Conservation (phyloP, 2,113 vertebrate genomes). For the Periophthalmus modestus region DNA sequence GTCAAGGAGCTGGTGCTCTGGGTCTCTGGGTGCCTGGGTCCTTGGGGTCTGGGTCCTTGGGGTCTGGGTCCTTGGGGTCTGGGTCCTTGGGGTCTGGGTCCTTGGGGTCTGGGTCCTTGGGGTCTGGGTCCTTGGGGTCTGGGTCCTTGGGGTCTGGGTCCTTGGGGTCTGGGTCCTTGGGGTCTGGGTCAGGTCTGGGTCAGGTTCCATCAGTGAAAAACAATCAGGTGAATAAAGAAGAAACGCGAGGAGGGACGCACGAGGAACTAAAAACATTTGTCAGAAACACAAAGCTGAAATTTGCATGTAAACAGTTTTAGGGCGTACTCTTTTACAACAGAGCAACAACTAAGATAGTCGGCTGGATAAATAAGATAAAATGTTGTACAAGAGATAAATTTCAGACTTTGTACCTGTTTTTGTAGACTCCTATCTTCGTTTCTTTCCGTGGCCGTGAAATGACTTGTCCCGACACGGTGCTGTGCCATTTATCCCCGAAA, state of each 20-base stretch:
- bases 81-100: too few species aligned
- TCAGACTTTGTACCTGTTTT: slow-evolving; percentile 8
- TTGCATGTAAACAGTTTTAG: too few species aligned
- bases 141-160: too few species aligned
- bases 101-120: too few species aligned
- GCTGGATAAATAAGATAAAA: not conserved
- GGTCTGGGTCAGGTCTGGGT: not conserved
- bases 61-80: too few species aligned
- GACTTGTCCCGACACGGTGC: not conserved
- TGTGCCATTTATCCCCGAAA: not conserved
- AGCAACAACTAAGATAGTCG: not conserved
- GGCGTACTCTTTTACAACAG: not conserved
- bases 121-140: too few species aligned
- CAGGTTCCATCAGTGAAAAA: not conserved
- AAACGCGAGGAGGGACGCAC: not conserved
- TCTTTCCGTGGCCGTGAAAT: not conserved
- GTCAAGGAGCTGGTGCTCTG: not conserved
- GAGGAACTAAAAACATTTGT: not conserved
- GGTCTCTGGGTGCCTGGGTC: not conserved
- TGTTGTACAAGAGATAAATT: not conserved
- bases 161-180: too few species aligned
- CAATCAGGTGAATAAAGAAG: not conserved
- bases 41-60: too few species aligned
- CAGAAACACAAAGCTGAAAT: not conserved
- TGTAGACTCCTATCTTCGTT: not conserved